Percentiles rank a stretch among this genome's conserved stretches.
Conservation (phyloP, 2,113 vertebrate genomes). For the Craseonycteris thonglongyai region DNA sequence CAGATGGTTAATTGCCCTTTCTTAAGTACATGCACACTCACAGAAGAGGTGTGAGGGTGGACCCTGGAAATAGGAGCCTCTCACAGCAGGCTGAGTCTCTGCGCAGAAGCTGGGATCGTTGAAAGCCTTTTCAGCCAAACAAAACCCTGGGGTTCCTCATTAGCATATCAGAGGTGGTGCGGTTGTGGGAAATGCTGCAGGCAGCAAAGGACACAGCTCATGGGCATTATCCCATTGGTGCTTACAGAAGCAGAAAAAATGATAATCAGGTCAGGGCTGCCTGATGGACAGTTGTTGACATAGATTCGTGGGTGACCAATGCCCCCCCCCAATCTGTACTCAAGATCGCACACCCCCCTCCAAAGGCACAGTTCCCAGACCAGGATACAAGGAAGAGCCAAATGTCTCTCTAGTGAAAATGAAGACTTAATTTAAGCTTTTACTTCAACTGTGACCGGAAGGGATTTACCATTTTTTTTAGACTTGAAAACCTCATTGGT, state of each 20-base stretch:
- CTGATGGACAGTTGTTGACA: slow-evolving; percentile 80
- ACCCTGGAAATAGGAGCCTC: slow-evolving; percentile 32
- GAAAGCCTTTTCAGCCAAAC: slow-evolving; percentile 76
- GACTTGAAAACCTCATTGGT: slow-evolving; percentile 8
- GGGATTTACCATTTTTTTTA: background rate
- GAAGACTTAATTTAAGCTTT: background rate
- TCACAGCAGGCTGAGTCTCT: slow-evolving; percentile 63
- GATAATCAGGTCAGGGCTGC: slow-evolving; percentile 75
- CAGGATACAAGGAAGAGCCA: background rate
- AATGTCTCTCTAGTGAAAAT: background rate
- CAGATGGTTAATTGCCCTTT: slow-evolving; percentile 73
- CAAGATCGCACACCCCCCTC: background rate
- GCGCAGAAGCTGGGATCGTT: slow-evolving; percentile 67
- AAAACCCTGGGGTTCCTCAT: slow-evolving; percentile 75
- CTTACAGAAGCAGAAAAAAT: slow-evolving; percentile 79
- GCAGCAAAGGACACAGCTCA: slow-evolving; percentile 69
- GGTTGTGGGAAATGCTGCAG: slow-evolving; percentile 83
- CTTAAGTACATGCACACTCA: background rate
- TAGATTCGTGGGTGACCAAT: slow-evolving; percentile 60
- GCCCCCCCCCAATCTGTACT: slow-evolving; percentile 30
- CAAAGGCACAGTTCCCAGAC: slow-evolving; percentile 40
- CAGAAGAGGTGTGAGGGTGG: background rate
- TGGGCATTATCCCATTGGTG: slow-evolving; percentile 77
- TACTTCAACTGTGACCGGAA: background rate
- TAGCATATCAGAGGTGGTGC: slow-evolving; percentile 82